Percentiles rank a stretch among this genome's conserved stretches.
Conservation (phyloP, 2,888 invertebrate species). For the Phlogophora meticulosa region DNA sequence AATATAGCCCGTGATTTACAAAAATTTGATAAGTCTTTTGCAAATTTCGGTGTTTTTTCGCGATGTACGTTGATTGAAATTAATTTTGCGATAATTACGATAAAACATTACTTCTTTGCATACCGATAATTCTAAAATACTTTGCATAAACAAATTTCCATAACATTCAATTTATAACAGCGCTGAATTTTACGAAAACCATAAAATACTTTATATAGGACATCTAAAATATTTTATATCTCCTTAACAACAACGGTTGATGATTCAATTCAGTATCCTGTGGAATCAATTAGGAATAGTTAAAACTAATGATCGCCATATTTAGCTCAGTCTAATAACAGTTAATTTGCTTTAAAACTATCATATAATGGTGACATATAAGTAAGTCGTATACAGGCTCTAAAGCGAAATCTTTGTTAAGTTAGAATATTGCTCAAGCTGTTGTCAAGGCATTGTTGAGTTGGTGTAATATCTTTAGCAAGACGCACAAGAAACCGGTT, state of each 20-base stretch:
- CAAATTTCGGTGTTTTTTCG: too few species aligned
- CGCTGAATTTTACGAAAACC: too few species aligned
- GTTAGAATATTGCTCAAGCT: conserved; percentile 4
- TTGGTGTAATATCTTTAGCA: conserved; percentile 14
- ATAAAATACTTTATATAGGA: too few species aligned
- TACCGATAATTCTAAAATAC: too few species aligned
- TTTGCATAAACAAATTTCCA: too few species aligned
- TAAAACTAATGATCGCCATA: background rate
- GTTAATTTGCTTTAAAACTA: background rate
- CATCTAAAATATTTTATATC: too few species aligned
- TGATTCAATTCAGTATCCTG: conserved; percentile 12
- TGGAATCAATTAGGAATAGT: background rate
- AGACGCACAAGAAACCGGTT: conserved; percentile 30
- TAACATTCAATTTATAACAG: too few species aligned
- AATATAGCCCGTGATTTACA: too few species aligned
- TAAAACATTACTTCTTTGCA: too few species aligned
- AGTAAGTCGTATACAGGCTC: background rate
- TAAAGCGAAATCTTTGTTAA: background rate
- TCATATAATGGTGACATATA: background rate
- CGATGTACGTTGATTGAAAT: too few species aligned
- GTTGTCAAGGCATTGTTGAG: conserved; percentile 14
- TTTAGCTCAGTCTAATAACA: background rate
- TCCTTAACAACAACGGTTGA: background rate
- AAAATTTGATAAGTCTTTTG: too few species aligned
- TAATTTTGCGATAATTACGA: too few species aligned